These are phyloP conservation scores for Siniperca knerii DNA, from an alignment of 2,113 vertebrate species.

Conservation along the genomic window DNA sequence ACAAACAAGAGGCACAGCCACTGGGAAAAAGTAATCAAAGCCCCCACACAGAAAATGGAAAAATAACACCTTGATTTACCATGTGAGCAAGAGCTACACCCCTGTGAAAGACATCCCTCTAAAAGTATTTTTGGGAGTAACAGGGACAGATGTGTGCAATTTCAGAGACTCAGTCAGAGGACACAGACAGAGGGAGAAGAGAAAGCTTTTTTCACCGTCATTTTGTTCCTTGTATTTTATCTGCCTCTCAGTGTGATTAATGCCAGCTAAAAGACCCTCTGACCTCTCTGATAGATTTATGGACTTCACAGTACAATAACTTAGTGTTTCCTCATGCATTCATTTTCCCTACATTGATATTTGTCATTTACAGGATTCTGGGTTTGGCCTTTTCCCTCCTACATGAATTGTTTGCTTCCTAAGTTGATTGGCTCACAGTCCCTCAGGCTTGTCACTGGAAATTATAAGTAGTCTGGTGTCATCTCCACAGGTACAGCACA, in stretches of 20 bases:
- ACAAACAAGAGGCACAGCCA: constrained; percentile 32
- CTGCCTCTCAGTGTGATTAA: constrained; percentile 78
- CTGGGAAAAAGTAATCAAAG: constrained; percentile 47
- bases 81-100: constrained; percentile 37
- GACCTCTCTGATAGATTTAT: constrained; percentile 84
- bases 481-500: constrained; percentile 14
- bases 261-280: constrained; percentile 71
- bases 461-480: constrained; percentile 10
- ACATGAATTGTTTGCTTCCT: constrained; percentile 44
- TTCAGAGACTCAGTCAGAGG: constrained; percentile 48
- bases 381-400: constrained; percentile 55
- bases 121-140: constrained; percentile 56
- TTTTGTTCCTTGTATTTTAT: constrained; percentile 44
- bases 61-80: constrained; percentile 66
- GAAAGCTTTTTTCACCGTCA: constrained; percentile 44
- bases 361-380: constrained; percentile 75
- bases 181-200: constrained; percentile 22
- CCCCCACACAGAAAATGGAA: constrained; percentile 51
- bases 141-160: constrained; percentile 70
- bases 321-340: constrained; percentile 73
- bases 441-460: constrained; percentile 18
- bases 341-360: constrained; percentile 76
- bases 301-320: constrained; percentile 79
- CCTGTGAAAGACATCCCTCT: constrained; percentile 48
- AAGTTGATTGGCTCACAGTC: constrained; percentile 66